Evolutionary conservation across 2,797 vertebrate species (phyloP).

Genomic region (Anguilla obscura): DNA sequence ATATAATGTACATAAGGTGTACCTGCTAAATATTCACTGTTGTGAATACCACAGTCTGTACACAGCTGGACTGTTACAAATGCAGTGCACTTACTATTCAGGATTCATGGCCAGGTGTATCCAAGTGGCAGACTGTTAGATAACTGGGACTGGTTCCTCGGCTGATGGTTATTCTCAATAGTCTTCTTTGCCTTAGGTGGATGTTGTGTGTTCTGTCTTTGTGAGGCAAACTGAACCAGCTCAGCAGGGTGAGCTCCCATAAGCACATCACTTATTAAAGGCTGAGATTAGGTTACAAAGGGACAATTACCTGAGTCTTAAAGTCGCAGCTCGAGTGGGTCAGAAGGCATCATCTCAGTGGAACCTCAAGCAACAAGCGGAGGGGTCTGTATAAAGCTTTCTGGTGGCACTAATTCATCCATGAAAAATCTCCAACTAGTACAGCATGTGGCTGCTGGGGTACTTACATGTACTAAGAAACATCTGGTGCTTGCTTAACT

Average conservation of each 20-base stretch:
- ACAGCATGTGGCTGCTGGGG: not conserved
- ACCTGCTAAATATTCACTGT: not conserved
- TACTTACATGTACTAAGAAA: not conserved
- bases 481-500: not conserved
- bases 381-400: not conserved
- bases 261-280: slow-evolving; percentile 59
- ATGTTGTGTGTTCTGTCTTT: slow-evolving; percentile 33
- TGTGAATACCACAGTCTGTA: not conserved
- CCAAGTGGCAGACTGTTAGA: not conserved
- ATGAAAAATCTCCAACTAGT: not conserved
- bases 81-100: slow-evolving; percentile 73
- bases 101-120: slow-evolving; percentile 67
- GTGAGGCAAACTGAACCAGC: slow-evolving; percentile 43
- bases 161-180: not conserved
- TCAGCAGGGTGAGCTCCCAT: slow-evolving; percentile 33
- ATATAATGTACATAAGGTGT: not conserved
- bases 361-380: no score
- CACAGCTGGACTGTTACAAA: not conserved
- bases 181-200: slow-evolving; percentile 14
- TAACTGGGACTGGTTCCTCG: slow-evolving; percentile 12
- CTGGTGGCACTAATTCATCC: not conserved
- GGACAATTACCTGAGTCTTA: slow-evolving; percentile 52
- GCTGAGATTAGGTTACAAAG: slow-evolving; percentile 52
- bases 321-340: slow-evolving; percentile 42
- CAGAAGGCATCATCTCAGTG: not conserved